Evolutionary conservation across 2,797 vertebrate genomes (phyloP), one percentile per base, ranked within the genome.

Genomic region (Chloroceryle inda): DNA sequence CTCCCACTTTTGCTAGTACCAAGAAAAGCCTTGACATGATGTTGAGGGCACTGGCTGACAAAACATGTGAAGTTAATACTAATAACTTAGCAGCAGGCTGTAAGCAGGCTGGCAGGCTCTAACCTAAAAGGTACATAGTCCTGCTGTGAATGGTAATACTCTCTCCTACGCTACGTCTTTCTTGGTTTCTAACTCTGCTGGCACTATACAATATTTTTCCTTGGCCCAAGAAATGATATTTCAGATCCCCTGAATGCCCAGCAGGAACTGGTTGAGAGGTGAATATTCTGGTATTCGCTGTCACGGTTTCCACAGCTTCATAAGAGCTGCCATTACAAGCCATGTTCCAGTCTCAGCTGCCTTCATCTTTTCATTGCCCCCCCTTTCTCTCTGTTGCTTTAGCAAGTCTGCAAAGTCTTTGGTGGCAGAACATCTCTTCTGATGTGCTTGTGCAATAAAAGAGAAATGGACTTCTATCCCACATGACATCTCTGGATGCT

Each of bases 401-500:
- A 94, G 8, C 33, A 88, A 75, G 50, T 68, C 63, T 86, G 29
- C 4, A 45, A 74, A 45, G 26, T 55, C 68, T 94, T 81, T 64
- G 21, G 59, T 71, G 64, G 37, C 52, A 89, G 44, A 95, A 53
- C 29, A 87, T 59, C 73, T 85, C 53, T 88, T 92, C 49, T 44
- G 74, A 12, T 77, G 29, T 44, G 27, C 68, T 93, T 91, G 31
- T 76, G 45, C 55, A 87, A 78, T 52, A 85, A 88, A 92, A 92
- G 29, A 68, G 44, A 80, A 94, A 90, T 63, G 56, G 79, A 89
- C 56, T 83, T 13, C 38, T 72, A 61, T 91, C 75, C 87, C 89
- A 95, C 88, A 26, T 74, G 56, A 90, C 94, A 83, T 86, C 85
- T 83, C 85, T 33, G 42, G 86, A 89, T 83, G 77, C 88, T 90